These are phyloP conservation scores for Lepidocyrtoides sp. DNA, from an alignment of 2,888 invertebrate species.

Conservation along the genomic window DNA sequence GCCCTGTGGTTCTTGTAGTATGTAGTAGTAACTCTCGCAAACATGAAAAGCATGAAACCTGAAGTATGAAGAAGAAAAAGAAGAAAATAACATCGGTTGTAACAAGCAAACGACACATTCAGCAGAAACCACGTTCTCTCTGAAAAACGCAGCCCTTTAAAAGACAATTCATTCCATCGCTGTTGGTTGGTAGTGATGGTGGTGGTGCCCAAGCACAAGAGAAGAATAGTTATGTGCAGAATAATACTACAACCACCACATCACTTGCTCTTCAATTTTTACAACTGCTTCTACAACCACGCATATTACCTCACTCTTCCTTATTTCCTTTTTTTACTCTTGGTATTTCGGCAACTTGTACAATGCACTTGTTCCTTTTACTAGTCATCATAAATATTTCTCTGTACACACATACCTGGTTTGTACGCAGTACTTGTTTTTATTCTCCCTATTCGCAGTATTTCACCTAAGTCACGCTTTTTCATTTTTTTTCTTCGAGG, in stretches of 20 bases:
- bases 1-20: background rate
- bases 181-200: background rate
- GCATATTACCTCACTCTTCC: no score
- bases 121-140: constrained; percentile 10
- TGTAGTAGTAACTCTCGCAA: background rate
- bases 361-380: constrained; percentile 9
- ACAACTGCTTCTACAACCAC: background rate
- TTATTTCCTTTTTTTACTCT: background rate
- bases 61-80: background rate
- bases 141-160: background rate
- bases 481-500: background rate
- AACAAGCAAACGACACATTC: background rate
- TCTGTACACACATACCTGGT: background rate
- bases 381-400: background rate
- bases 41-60: constrained; percentile 8
- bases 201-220: background rate
- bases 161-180: background rate
- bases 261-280: background rate
- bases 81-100: background rate
- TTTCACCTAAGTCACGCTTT: background rate
- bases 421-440: background rate
- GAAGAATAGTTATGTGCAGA: background rate
- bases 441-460: background rate
- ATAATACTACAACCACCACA: background rate
- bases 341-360: background rate